Conservation (phyloP, 1,140 invertebrate species). For the Caenorhabditis remanei region DNA sequence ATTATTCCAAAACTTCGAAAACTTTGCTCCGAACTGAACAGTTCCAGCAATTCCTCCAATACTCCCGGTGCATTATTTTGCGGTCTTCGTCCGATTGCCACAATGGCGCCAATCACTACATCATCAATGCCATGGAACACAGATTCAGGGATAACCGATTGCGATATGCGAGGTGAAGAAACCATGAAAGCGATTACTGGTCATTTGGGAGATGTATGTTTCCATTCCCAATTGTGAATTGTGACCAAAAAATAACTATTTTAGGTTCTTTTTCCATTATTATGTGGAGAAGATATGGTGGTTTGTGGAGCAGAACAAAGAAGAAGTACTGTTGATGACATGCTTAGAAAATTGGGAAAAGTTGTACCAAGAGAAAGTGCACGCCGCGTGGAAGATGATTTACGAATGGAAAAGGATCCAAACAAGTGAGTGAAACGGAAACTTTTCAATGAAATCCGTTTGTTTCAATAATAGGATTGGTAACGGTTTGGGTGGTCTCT, state of each 20-base stretch:
- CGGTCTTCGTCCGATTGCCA: not conserved
- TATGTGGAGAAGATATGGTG: constrained; percentile 42
- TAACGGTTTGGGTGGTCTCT: not conserved
- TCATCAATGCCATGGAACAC: not conserved
- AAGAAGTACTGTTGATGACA: constrained; percentile 27
- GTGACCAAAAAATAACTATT: not conserved
- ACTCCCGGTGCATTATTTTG: constrained; percentile 11
- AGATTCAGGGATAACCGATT: not conserved
- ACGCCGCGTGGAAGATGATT: not conserved
- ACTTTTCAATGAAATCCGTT: not conserved
- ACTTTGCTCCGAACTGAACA: not conserved
- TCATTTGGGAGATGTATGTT: constrained; percentile 13
- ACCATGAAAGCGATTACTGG: constrained; percentile 22
- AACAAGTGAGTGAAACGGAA: not conserved
- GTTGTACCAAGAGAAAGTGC: constrained; percentile 28
- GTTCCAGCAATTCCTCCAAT: not conserved
- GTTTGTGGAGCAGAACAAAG: constrained; percentile 32
- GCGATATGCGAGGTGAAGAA: constrained; percentile 10
- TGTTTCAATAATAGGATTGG: not conserved
- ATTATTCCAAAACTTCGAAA: constrained; percentile 29
- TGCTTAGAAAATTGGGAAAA: not conserved
- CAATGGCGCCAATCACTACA: not conserved
- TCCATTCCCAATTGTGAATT: not conserved
- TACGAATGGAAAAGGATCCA: constrained; percentile 4
- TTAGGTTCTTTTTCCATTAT: constrained; percentile 14